Evolutionary conservation across 2,888 invertebrate genomes (phyloP).

Genomic region (Piscicola geometra): DNA sequence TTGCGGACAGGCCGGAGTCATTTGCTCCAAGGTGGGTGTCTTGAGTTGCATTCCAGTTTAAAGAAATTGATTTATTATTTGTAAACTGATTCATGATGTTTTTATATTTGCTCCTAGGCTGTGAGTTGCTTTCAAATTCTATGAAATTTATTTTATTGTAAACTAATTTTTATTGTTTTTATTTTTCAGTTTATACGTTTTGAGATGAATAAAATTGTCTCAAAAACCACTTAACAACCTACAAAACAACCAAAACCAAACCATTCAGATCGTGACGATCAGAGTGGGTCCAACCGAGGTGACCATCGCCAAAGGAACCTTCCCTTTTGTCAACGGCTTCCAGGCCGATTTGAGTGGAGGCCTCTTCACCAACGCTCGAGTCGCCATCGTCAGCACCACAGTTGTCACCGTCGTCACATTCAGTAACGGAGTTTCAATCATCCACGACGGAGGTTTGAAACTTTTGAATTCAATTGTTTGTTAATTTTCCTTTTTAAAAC

Average conservation of each 20-base stretch:
- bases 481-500: too few relatives aligned
- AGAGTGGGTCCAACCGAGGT: conserved; percentile 23
- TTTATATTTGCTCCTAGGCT: not conserved
- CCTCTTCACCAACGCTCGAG: conserved; percentile 7
- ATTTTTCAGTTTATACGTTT: not conserved
- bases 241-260: too few relatives aligned
- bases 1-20: conserved; percentile 32
- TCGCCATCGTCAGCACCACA: conserved; percentile 20
- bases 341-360: conserved; percentile 19
- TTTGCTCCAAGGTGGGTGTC: conserved; percentile 32
- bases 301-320: conserved; percentile 26
- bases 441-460: conserved; percentile 29
- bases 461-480: not conserved
- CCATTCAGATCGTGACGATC: conserved; percentile 12
- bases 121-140: not conserved
- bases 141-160: not conserved
- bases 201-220: too few relatives aligned
- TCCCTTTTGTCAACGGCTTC: conserved; percentile 18
- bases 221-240: too few relatives aligned
- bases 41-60: too few relatives aligned
- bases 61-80: too few relatives aligned
- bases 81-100: too few relatives aligned
- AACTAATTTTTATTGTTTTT: not conserved
- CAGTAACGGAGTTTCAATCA: conserved; percentile 18
- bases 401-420: conserved; percentile 29